Percentiles rank a stretch among this genome's conserved stretches.
These are phyloP conservation scores for Suricata suricatta DNA, from an alignment of 2,113 vertebrate species.

Conservation along the genomic window DNA sequence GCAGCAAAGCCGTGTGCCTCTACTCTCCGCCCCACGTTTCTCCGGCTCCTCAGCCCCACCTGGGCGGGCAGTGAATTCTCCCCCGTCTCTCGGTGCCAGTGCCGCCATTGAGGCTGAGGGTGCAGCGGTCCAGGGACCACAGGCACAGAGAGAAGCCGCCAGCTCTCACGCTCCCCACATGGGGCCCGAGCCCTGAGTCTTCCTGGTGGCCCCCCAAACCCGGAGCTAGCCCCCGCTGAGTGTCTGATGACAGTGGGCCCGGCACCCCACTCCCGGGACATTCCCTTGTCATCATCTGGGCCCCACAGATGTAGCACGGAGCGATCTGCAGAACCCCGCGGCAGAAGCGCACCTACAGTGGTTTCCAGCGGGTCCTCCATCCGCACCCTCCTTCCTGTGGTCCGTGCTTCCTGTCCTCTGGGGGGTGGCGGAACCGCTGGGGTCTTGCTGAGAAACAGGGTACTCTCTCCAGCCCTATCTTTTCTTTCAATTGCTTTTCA, in stretches of 20 bases:
- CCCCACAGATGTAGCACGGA: not conserved
- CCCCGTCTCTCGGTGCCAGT: not conserved
- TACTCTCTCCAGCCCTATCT: not conserved
- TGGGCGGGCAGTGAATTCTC: not conserved
- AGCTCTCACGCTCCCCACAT: not conserved
- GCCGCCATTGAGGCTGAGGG: not conserved
- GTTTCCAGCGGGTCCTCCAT: not conserved
- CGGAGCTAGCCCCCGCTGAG: fast-evolving
- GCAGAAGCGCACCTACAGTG: not conserved
- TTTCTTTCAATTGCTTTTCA: not conserved
- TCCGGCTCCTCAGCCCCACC: not conserved
- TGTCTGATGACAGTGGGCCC: not conserved
- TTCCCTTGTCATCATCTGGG: not conserved
- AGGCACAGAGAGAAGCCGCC: not conserved
- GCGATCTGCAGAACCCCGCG: not conserved
- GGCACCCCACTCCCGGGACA: not conserved
- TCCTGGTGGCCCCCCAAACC: fast-evolving
- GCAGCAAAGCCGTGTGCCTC: not conserved
- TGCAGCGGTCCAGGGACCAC: too few species aligned
- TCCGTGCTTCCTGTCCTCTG: not conserved
- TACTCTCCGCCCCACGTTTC: fast-evolving
- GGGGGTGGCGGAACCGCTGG: too few species aligned
- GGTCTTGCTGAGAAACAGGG: not conserved
- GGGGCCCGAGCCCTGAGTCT: not conserved
- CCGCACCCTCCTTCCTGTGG: not conserved